Base-by-base conservation (phyloP, 2,888 invertebrate genomes). In the Penaeus monodon region DNA sequence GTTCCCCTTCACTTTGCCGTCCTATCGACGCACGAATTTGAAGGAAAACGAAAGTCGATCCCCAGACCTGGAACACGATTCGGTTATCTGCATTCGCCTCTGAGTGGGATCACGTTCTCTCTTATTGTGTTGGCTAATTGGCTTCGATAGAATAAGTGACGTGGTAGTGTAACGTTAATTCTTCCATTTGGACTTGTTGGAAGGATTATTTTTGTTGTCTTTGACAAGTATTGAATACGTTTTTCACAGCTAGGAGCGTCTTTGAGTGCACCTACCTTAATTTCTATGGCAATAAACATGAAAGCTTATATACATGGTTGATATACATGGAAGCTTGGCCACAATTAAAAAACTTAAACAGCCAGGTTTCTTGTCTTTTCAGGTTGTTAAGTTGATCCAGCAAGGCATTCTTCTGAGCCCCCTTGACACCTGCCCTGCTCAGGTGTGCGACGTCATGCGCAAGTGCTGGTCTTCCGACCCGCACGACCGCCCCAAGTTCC, bases 391-490 rank as follows among this genome's bases (percentile, higher is more conserved):
- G 91, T 93, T 97, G 85, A 96, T 97, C 89, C 93, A 96, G 29
- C 95, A 95, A 91, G 96, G 96, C 7, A 96, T 96, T 88, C 94
- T 96, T 92, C 93, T 97, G 81, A 95, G 95, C n/a, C 95, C 96
- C 1, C 96, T 97, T 0, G 95, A 96, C 89, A 95, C 95, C 91
- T 96, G 96, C 91, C 96, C 96, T 0, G 92, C 94, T 0, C 93
- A 95, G 83, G 94, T 96, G 12, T 95, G 95, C 91, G 95, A 95
- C 88, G 92, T 96, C 90, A 96, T 97, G 96, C 94, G 94, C 17
- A 94, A 94, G 24, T 96, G 96, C 91, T 97, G 96, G 96, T 95
- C 95, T 91, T 94, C 95, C 0, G 96, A 97, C 91, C 96, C 97
- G 0, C 94, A 95, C 84, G 96, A 97, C 91, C 94, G 97, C 81